Evolutionary conservation across 2,888 invertebrate genomes (phyloP).

Genomic region (Agrotis exclamationis): DNA sequence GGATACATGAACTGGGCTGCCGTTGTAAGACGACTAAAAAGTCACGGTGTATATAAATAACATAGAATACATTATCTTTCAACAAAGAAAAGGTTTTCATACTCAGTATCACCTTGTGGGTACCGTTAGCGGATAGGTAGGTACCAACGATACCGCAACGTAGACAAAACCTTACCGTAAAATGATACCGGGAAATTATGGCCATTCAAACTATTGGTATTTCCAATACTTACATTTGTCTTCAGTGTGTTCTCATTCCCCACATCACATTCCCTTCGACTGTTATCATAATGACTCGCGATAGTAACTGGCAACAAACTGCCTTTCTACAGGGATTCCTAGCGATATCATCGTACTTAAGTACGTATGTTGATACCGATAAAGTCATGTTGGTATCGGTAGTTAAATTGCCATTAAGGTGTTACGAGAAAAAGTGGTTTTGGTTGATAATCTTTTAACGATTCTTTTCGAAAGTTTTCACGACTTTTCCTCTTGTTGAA

Average conservation of each 20-base stretch:
- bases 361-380: slow-evolving; percentile 28
- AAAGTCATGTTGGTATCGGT: neutral
- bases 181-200: slow-evolving; percentile 12
- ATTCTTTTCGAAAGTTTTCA: neutral
- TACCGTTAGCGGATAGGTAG: neutral
- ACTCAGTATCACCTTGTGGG: neutral
- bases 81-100: neutral
- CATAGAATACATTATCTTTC: neutral
- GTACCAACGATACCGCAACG: neutral
- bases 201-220: slow-evolving; percentile 21
- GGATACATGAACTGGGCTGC: too few relatives aligned
- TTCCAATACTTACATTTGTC: slow-evolving; percentile 18
- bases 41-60: neutral
- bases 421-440: neutral
- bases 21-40: too few relatives aligned
- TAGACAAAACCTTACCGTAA: neutral
- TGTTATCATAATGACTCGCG: slow-evolving; percentile 52
- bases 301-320: slow-evolving; percentile 50
- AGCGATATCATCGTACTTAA: slow-evolving; percentile 29
- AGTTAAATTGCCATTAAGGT: slow-evolving; percentile 1
- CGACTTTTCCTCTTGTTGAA: neutral
- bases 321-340: slow-evolving; percentile 40
- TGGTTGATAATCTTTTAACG: neutral
- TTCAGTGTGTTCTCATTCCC: slow-evolving; percentile 32
- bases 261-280: slow-evolving; percentile 29